Conservation (phyloP, 2,797 vertebrate species). For the Champsocephalus gunnari region DNA sequence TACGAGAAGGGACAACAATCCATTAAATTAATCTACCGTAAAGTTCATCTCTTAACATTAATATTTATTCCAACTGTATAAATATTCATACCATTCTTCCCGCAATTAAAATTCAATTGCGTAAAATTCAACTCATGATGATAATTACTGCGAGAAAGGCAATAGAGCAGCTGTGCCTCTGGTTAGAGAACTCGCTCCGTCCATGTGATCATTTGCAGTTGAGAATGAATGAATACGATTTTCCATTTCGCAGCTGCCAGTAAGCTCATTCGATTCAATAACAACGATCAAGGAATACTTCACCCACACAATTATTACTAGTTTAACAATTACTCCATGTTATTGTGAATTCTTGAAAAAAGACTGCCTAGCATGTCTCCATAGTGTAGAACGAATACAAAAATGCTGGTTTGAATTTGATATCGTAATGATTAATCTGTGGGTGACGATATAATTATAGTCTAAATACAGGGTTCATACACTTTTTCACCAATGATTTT, state of each 20-base stretch:
- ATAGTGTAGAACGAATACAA: too few species aligned
- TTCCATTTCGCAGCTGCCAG: neutral
- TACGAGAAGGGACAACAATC: constrained; percentile 34
- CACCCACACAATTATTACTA: too few species aligned
- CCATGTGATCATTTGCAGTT: neutral
- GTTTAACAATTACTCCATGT: too few species aligned
- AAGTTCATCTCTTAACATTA: constrained; percentile 42
- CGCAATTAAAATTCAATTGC: constrained; percentile 62
- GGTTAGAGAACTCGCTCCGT: neutral
- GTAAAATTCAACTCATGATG: constrained; percentile 52
- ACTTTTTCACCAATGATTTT: too few species aligned
- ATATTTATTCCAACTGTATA: constrained; percentile 51
- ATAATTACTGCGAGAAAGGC: constrained; percentile 46
- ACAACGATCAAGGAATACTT: neutral
- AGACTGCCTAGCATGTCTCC: too few species aligned
- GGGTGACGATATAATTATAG: too few species aligned
- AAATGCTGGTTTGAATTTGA: too few species aligned
- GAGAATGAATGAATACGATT: neutral
- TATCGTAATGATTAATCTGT: too few species aligned
- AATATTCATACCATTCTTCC: constrained; percentile 49
- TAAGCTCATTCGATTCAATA: neutral
- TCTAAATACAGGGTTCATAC: too few species aligned
- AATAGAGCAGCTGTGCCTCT: constrained; percentile 31
- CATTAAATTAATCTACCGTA: constrained; percentile 52
- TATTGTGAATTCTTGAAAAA: too few species aligned